These are phyloP conservation scores for Stegodyphus mimosarum DNA, from an alignment of 1,140 invertebrate genomes.

Conservation along the genomic window DNA sequence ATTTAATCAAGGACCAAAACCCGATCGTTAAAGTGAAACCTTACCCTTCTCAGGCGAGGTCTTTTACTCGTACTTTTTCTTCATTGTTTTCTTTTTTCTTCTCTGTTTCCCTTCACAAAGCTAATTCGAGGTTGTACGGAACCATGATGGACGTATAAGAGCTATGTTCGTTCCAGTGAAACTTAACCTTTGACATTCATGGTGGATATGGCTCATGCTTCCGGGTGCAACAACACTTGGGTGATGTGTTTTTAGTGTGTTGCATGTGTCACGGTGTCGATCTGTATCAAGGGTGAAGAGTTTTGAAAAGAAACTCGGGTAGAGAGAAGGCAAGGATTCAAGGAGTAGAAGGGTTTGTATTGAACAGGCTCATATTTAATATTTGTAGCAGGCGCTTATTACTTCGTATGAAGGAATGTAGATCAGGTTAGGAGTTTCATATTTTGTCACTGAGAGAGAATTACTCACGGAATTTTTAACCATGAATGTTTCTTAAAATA, in stretches of 20 bases:
- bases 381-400: no score
- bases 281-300: conserved; percentile 38
- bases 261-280: conserved; percentile 31
- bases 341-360: no score
- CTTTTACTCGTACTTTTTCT: conserved; percentile 1
- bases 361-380: no score
- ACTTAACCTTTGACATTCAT: conserved; percentile 50
- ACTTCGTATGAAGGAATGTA: no score
- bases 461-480: no score
- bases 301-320: not conserved
- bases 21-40: conserved; percentile 46
- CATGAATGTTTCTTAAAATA: no score
- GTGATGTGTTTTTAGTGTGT: conserved; percentile 30
- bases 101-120: conserved; percentile 7
- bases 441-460: no score
- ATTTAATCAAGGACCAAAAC: conserved; percentile 48
- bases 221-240: conserved; percentile 52
- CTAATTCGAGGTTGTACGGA: conserved; percentile 53
- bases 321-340: no score
- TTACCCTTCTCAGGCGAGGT: conserved; percentile 21
- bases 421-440: no score
- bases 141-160: conserved; percentile 51
- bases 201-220: conserved; percentile 39
- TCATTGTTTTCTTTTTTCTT: not conserved
- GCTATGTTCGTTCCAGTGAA: conserved; percentile 50